These are phyloP conservation scores for Prochilodus magdalenae DNA, from an alignment of 2,113 vertebrate genomes.

Conservation along the genomic window DNA sequence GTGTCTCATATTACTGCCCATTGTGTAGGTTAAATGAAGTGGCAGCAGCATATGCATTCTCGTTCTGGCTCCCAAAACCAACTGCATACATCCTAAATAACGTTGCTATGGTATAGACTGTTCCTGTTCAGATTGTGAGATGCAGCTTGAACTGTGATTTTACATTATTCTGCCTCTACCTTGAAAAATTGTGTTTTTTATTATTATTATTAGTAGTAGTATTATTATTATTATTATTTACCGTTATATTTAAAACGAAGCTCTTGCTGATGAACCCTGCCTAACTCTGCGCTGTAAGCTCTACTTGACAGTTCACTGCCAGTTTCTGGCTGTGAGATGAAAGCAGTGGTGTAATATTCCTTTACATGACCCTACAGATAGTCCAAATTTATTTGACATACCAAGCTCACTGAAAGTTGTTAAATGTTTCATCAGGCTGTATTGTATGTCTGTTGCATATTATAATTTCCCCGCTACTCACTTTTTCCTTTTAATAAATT, in stretches of 20 bases:
- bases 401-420: not conserved
- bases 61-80: not conserved
- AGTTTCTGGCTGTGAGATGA: not conserved
- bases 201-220: no score
- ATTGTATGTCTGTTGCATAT: slow-evolving; percentile 6
- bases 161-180: slow-evolving; percentile 18
- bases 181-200: not conserved
- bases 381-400: slow-evolving; percentile 15
- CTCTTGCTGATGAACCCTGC: not conserved
- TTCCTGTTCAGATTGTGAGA: not conserved
- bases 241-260: slow-evolving; percentile 9
- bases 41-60: not conserved
- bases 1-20: no score
- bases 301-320: slow-evolving; percentile 13
- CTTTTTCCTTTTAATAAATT: not conserved
- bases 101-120: not conserved
- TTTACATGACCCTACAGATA: slow-evolving; percentile 19
- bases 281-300: not conserved
- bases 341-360: slow-evolving; percentile 13
- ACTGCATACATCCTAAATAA: not conserved
- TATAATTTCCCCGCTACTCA: not conserved
- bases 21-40: not conserved
- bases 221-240: no score
- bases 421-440: slow-evolving; percentile 13
- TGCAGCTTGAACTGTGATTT: not conserved